A percentile compares a stretch with the other conserved stretches of the same genome.
Conservation (phyloP, 2,797 vertebrate genomes). For the Pseudopleuronectes americanus region DNA sequence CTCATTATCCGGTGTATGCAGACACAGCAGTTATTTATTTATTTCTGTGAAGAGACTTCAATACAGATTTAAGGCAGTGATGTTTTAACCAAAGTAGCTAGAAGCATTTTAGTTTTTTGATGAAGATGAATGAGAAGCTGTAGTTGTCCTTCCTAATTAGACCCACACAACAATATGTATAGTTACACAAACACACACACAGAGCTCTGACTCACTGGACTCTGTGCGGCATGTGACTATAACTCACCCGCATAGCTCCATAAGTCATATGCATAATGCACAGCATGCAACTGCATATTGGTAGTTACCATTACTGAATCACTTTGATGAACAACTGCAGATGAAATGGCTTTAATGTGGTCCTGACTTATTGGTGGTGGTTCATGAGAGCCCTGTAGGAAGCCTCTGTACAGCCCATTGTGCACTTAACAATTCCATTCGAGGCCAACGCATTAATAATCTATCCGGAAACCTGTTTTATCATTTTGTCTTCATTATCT, state of each 20-base stretch:
- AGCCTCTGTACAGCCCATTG: constrained; percentile 24
- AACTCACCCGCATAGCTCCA: constrained; percentile 66
- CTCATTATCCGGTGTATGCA: constrained; percentile 37
- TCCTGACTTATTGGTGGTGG: constrained; percentile 70
- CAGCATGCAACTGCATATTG: constrained; percentile 45
- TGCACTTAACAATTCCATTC: constrained; percentile 50
- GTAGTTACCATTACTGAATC: constrained; percentile 74
- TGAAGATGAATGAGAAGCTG: constrained; percentile 26
- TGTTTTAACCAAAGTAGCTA: constrained; percentile 32
- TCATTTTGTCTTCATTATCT: constrained; percentile 68
- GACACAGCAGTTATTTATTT: constrained; percentile 36
- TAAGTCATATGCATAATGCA: constrained; percentile 74
- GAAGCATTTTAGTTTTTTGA: constrained; percentile 10
- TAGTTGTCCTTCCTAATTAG: constrained; percentile 35
- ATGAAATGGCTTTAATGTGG: constrained; percentile 71
- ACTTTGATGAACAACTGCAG: constrained; percentile 76
- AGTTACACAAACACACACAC: constrained; percentile 10
- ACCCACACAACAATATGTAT: constrained; percentile 1
- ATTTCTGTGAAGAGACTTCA: constrained; percentile 26
- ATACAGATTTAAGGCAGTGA: constrained; percentile 34
- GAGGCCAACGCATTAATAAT: constrained; percentile 63
- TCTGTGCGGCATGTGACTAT: constrained; percentile 50
- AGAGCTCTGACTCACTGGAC: constrained; percentile 42
- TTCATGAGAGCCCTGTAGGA: constrained; percentile 53
- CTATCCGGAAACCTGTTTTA: constrained; percentile 41